Base-by-base conservation (phyloP, 2,797 vertebrate genomes). In the Poeciliopsis gracilis region DNA sequence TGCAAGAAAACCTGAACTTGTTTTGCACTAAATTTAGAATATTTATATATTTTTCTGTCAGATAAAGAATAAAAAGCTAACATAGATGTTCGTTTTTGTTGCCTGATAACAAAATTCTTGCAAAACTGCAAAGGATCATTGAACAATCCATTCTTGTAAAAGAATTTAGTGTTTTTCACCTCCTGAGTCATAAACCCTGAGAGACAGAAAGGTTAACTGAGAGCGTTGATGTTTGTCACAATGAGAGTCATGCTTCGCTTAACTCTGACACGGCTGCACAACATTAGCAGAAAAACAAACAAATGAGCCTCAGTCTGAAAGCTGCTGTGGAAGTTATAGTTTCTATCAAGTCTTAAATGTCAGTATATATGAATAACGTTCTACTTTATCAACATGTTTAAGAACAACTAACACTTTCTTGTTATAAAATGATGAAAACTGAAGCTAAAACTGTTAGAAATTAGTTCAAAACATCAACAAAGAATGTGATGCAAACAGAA, bases 161-260 rank as follows among this genome's bases (percentile, higher is more conserved):
- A 53, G 25, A 53, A 2, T 5, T 36, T 1, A 5, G 0, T 23
- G 2, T 74, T 80, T 18, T 25, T 23, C 46, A 55, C 53, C 46
- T 1, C 18, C 47, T 69, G 59, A 75, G 20, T 51, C 46, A 28
- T n/a, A 53, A 51, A 67, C 46, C 49, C 18, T 2, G 20, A 63
- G 9, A 1, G 3, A 36, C 57, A 16, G 23, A 0, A 9, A 36
- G 25, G 7, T 3, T 36, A 53, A 38, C 49, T 23, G 18, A n/a
- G 72, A 45, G 23, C 38, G 46, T 43, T 46, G 30, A 45, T 46
- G 55, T 63, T 75, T 61, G 55, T 46, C 55, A 75, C 33, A 73
- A 55, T 73, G 72, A n/a, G 72, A 38, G 72, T 73, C 72, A 73
- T 4, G 49, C 49, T 55, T 73, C 33, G 5, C 16, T 23, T 33